Evolutionary conservation across 2,888 invertebrate species (phyloP), one percentile per base, ranked within the genome.

Genomic region (Eupithecia insigniata): DNA sequence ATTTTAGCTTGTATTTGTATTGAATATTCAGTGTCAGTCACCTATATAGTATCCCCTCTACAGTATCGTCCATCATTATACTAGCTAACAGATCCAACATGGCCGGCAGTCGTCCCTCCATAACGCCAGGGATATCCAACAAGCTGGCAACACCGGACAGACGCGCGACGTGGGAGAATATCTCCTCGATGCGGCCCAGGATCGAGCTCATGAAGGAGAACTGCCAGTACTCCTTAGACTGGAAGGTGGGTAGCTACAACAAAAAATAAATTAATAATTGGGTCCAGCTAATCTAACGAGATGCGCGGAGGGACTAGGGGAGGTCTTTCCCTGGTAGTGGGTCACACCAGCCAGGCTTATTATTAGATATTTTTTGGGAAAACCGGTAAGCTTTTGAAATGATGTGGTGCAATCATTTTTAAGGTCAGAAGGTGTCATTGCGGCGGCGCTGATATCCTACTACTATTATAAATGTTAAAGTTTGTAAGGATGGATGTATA

Each of bases 141-240:
- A 84, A 83, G 74, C 94, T 93, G 61, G 91, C 91, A 2, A 92
- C 87, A 0, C 93, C 92, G 67, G 95, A 79, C 18, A 95, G 80
- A n/a, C 91, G 86, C 2, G 91, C 89, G 0, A 88, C 75, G 76
- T 95, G 92, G 0, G 84, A 84, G 32, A 95, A 75, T 10, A 95
- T 75, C 1, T 81, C 75, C 69, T 91, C 92, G 7, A 91, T 78
- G 77, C 91, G 93, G 1, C 82, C 71, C 0, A 95, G 79, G 30
- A 95, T 90, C n/a, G 88, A 84, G 1, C 91, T 87, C 5, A 95
- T 76, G 90, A 95, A 95, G 26, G 83, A 80, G 74, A 95, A 90
- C 64, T 88, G 87, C 94, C 93, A 95, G 82, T 92, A 92, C 30
- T 93, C 89, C n/a, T 91, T 82, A 1, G 72, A 72, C 78, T 95